Evolutionary conservation across 2,113 vertebrate species (phyloP).

Genomic region (Catharus minimus): DNA sequence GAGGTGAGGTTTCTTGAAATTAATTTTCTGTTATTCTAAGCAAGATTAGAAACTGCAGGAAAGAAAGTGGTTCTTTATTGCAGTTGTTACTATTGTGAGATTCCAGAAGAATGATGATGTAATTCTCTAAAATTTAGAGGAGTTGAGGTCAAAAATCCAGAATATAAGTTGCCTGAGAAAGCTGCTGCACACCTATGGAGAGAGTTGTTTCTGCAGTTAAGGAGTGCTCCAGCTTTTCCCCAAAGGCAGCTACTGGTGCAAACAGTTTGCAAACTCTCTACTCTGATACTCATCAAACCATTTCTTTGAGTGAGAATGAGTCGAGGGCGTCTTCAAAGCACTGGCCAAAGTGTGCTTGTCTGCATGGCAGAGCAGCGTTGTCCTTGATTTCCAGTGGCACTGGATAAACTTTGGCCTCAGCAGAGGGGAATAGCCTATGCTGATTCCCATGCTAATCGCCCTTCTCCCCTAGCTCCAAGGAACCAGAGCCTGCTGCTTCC

Average conservation of each 20-base stretch:
- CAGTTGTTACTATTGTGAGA: slow-evolving; percentile 8
- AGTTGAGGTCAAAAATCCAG: neutral
- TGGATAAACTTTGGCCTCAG: neutral
- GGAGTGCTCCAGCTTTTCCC: neutral
- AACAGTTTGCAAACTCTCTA: neutral
- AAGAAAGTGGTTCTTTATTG: slow-evolving; percentile 6
- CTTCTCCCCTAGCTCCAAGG: neutral
- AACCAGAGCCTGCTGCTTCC: neutral
- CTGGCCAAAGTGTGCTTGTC: neutral
- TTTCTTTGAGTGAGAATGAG: neutral
- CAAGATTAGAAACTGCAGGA: slow-evolving; percentile 8
- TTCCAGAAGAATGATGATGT: neutral
- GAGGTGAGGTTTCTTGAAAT: slow-evolving; percentile 3
- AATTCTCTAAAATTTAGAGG: slow-evolving; percentile 3
- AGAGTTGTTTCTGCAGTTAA: neutral
- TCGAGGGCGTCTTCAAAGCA: neutral
- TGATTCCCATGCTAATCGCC: fast-evolving
- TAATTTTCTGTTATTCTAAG: slow-evolving; percentile 17
- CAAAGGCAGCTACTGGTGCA: neutral
- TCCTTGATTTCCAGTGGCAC: neutral
- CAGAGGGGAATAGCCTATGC: neutral
- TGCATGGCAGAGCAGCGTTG: neutral
- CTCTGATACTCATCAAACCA: neutral
- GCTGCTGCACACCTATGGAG: neutral
- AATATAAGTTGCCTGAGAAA: neutral